Percentiles rank a stretch among this genome's conserved stretches.
phyloP scores from a whole-genome alignment of 2,888 invertebrate species.

The Acanthosepion pharaonis region DNA sequence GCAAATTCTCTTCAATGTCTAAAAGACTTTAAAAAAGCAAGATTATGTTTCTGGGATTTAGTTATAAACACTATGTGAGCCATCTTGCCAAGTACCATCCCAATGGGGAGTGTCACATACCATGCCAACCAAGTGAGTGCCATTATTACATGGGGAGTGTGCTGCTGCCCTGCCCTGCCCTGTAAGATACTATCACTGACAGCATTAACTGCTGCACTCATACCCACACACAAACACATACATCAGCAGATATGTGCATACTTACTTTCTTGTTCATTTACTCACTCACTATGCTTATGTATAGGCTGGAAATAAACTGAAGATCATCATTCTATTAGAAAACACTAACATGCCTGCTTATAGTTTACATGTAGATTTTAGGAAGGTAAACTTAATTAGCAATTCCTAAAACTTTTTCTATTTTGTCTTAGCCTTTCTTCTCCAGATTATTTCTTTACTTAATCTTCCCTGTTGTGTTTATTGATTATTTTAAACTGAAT shows the following conservation, averaged over 20 bases:
- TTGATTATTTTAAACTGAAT: too few relatives aligned
- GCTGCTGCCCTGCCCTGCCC: not conserved
- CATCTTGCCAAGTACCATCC: not conserved
- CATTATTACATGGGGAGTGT: not conserved
- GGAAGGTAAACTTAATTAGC: not conserved
- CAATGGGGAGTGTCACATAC: conserved; percentile 33
- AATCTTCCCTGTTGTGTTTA: too few relatives aligned
- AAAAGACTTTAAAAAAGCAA: conserved; percentile 33
- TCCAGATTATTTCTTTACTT: not conserved
- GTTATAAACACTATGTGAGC: conserved; percentile 6
- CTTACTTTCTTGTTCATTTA: not conserved
- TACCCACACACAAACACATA: not conserved
- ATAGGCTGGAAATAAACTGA: not conserved
- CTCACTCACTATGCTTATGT: not conserved
- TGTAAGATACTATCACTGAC: conserved; percentile 18
- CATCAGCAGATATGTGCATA: not conserved
- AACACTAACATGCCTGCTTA: not conserved
- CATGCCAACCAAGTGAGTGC: not conserved
- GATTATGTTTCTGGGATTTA: conserved; percentile 33
- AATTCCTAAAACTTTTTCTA: not conserved
- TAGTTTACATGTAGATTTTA: not conserved
- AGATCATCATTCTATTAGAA: not conserved
- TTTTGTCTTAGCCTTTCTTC: not conserved
- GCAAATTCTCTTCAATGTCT: not conserved
- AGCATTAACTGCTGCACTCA: conserved; percentile 6